phyloP scores from a whole-genome alignment of 2,888 invertebrate species.

The Pharmacophagus antenor region DNA sequence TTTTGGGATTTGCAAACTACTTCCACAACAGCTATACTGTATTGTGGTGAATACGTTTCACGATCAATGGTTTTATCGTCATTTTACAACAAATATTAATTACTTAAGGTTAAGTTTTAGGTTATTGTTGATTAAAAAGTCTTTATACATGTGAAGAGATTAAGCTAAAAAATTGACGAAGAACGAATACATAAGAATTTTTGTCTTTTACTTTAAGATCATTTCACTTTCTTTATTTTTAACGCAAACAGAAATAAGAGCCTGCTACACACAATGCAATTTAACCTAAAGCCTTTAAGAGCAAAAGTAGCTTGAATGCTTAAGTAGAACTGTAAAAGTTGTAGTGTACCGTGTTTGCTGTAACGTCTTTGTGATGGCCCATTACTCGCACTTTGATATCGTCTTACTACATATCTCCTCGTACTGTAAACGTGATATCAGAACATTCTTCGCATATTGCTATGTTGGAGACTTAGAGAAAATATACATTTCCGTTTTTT shows the following conservation, averaged over 20 bases:
- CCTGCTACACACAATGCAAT: slow-evolving; percentile 18
- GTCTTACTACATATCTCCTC: slow-evolving; percentile 34
- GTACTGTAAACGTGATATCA: slow-evolving; percentile 35
- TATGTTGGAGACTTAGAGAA: not conserved
- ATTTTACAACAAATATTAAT: too few species aligned
- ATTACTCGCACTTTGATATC: slow-evolving; percentile 39
- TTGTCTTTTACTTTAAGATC: not conserved
- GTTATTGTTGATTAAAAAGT: too few species aligned
- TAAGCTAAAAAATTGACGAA: too few species aligned
- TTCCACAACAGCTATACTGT: too few species aligned
- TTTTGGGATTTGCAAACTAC: too few species aligned
- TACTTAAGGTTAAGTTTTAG: too few species aligned
- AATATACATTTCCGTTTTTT: too few species aligned
- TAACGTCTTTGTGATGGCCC: slow-evolving; percentile 38
- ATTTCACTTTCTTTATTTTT: slow-evolving; percentile 6
- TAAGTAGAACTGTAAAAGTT: slow-evolving; percentile 31
- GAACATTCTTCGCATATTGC: slow-evolving; percentile 35
- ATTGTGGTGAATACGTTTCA: too few species aligned
- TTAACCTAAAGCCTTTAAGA: slow-evolving; percentile 29
- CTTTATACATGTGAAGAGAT: too few species aligned
- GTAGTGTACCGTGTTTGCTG: slow-evolving; percentile 32
- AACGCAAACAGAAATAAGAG: slow-evolving; percentile 5
- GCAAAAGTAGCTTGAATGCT: slow-evolving; percentile 28
- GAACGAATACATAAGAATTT: too few species aligned
- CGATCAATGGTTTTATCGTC: too few species aligned